phyloP scores from a whole-genome alignment of 2,797 vertebrate species.

The Buceros bicornis region DNA sequence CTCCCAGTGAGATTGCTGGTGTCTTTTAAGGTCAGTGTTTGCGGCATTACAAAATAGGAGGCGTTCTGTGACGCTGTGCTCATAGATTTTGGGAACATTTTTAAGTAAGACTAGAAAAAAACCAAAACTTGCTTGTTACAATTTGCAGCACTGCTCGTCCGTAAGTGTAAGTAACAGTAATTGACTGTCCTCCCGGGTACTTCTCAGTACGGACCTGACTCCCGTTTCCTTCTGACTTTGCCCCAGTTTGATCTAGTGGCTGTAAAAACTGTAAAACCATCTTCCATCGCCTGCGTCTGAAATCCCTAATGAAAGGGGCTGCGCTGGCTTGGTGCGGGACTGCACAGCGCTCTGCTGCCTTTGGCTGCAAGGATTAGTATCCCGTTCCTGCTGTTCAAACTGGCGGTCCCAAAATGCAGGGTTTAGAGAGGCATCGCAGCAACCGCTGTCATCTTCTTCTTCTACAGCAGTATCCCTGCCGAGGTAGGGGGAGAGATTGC shows the following conservation, averaged over 20 bases:
- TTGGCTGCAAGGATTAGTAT: background rate
- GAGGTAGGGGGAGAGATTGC: background rate
- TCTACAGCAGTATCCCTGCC: background rate
- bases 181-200: background rate
- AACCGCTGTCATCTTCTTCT: background rate
- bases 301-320: background rate
- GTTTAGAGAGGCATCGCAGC: background rate
- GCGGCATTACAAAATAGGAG: slow-evolving; percentile 17
- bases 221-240: background rate
- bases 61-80: background rate
- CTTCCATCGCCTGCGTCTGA: background rate
- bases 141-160: background rate
- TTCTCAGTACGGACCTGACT: background rate
- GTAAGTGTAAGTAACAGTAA: background rate
- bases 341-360: background rate
- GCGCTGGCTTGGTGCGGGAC: background rate
- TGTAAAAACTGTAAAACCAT: background rate
- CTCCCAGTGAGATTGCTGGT: slow-evolving; percentile 46
- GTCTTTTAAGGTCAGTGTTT: slow-evolving; percentile 48
- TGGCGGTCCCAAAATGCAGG: background rate
- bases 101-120: slow-evolving; percentile 16
- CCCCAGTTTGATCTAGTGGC: background rate
- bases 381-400: background rate
- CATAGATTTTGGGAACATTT: slow-evolving; percentile 10
- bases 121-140: background rate